Percentiles rank a stretch among this genome's conserved stretches.
phyloP scores from a whole-genome alignment of 2,113 vertebrate species.

The Petromus typicus region DNA sequence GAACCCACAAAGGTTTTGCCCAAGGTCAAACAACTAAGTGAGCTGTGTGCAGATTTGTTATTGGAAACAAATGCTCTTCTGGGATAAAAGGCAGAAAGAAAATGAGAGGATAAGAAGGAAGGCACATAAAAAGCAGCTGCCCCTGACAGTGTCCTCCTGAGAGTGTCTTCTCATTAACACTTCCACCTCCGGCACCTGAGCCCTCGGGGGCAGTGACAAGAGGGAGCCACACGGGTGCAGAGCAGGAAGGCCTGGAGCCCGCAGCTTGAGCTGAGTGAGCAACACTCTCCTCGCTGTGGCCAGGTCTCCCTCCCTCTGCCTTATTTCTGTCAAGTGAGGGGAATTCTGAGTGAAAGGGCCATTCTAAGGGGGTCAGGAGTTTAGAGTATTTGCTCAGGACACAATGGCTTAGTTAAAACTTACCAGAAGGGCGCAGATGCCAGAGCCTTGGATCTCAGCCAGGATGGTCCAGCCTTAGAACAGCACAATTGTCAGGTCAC shows the following conservation, averaged over 20 bases:
- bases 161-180: neutral
- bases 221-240: too few relatives aligned
- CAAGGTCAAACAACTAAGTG: neutral
- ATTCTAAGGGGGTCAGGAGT: neutral
- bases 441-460: neutral
- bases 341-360: too few relatives aligned
- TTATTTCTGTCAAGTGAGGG: neutral
- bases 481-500: accelerated
- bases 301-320: accelerated
- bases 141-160: too few relatives aligned
- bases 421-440: accelerated
- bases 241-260: neutral
- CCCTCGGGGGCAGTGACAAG: neutral
- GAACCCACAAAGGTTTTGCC: neutral
- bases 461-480: neutral
- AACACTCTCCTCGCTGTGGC: accelerated
- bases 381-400: accelerated
- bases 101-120: accelerated
- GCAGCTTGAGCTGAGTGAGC: accelerated
- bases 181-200: too few relatives aligned
- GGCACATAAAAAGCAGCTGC: neutral
- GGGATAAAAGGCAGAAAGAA: neutral
- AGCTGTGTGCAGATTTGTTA: accelerated
- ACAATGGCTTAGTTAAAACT: too few relatives aligned
- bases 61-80: neutral